phyloP scores from a whole-genome alignment of 2,113 vertebrate genomes.

The Tympanuchus pallidicinctus region DNA sequence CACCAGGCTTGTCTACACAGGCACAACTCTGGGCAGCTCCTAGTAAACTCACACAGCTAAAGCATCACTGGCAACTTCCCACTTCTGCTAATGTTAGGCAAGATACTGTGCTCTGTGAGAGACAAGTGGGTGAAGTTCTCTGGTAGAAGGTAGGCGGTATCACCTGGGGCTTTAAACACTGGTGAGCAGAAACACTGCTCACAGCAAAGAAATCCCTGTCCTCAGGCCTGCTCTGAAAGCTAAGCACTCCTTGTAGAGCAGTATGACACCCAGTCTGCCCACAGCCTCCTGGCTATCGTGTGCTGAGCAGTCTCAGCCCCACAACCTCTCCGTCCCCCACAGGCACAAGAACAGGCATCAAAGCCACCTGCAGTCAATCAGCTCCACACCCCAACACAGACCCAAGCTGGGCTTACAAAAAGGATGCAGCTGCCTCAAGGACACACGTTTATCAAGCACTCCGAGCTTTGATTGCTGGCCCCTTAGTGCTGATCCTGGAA shows the following conservation, averaged over 20 bases:
- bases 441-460: neutral
- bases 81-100: neutral
- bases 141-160: neutral
- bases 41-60: neutral
- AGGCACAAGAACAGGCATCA: neutral
- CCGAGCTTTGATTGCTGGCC: neutral
- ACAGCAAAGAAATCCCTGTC: neutral
- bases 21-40: neutral
- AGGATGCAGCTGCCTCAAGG: neutral
- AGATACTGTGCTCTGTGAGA: neutral
- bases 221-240: neutral
- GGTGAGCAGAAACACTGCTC: neutral
- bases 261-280: neutral
- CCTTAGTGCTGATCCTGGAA: neutral
- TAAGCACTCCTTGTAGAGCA: neutral
- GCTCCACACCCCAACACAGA: neutral
- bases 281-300: neutral
- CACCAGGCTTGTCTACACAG: neutral
- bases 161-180: neutral
- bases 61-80: neutral
- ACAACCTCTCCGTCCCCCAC: neutral
- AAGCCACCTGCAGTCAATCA: neutral
- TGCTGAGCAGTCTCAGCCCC: neutral
- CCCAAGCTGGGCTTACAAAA: neutral
- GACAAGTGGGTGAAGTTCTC: neutral